phyloP scores from a whole-genome alignment of 2,797 vertebrate species.

The Alosa sapidissima region DNA sequence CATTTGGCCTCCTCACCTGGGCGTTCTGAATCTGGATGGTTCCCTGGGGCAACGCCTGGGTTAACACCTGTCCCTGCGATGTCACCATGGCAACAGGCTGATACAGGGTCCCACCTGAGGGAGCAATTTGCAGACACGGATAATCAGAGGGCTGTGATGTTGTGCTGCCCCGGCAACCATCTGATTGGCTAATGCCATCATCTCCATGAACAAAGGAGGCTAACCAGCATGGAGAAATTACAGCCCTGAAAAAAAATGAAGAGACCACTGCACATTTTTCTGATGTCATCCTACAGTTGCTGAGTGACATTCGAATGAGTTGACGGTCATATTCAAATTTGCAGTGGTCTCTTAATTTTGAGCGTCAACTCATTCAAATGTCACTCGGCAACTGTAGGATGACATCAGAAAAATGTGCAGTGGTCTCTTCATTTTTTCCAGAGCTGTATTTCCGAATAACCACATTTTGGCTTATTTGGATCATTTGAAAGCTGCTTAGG shows the following conservation, averaged over 20 bases:
- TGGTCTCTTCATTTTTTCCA: neutral
- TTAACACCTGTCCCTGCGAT: slow-evolving; percentile 96
- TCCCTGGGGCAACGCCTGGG: slow-evolving; percentile 90
- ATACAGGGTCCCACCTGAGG: slow-evolving; percentile 93
- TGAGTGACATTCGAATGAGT: no score
- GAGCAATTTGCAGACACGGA: slow-evolving; percentile 66
- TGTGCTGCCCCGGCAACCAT: slow-evolving; percentile 18
- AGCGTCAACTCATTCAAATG: no score
- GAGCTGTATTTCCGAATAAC: neutral
- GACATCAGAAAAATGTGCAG: no score
- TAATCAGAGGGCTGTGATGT: slow-evolving; percentile 56
- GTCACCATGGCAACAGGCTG: slow-evolving; percentile 99
- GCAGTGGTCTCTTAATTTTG: no score
- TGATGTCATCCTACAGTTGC: no score
- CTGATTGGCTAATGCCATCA: neutral
- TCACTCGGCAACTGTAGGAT: no score
- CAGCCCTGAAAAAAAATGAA: no score
- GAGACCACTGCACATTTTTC: no score
- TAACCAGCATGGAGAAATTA: slow-evolving; percentile 35
- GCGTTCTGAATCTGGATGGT: slow-evolving; percentile 96
- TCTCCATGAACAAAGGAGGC: neutral
- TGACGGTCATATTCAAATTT: no score
- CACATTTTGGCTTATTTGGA: neutral
- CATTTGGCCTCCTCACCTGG: slow-evolving; percentile 79
- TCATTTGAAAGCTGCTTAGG: no score